A percentile compares a stretch with the other conserved stretches of the same genome.
Conservation (phyloP, 2,797 vertebrate species). For the Hipposideros larvatus region DNA sequence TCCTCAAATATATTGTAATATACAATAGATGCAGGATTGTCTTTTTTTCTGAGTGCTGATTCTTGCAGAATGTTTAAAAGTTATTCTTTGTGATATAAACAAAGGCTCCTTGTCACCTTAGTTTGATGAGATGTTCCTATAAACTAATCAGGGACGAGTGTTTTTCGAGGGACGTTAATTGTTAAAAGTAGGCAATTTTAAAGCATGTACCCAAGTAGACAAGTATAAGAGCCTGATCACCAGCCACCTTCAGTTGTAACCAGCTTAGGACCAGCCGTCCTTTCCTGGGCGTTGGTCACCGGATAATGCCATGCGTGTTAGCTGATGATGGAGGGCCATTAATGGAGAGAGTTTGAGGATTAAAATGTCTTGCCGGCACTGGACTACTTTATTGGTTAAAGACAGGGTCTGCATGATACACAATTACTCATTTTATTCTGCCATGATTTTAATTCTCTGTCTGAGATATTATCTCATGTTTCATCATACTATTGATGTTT, state of each 20-base stretch:
- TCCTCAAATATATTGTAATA: not conserved
- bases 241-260: rapidly evolving
- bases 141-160: not conserved
- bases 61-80: not conserved
- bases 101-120: too few relatives aligned
- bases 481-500: rapidly evolving
- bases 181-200: not conserved
- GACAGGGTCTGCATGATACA: not conserved
- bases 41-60: not conserved
- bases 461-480: not conserved
- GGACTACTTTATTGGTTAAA: not conserved
- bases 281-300: too few relatives aligned
- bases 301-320: rapidly evolving
- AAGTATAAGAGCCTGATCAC: rapidly evolving
- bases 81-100: too few relatives aligned
- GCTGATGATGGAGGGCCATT: not conserved
- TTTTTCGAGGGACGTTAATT: not conserved
- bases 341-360: not conserved
- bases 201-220: rapidly evolving
- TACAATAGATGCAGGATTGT: too few relatives aligned
- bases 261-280: not conserved
- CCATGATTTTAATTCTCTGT: too few relatives aligned
- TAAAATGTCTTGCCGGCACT: not conserved
- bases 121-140: too few relatives aligned
- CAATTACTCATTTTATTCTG: too few relatives aligned